These are phyloP conservation scores for Chrysocyon brachyurus DNA, from an alignment of 2,797 vertebrate genomes.

Conservation along the genomic window DNA sequence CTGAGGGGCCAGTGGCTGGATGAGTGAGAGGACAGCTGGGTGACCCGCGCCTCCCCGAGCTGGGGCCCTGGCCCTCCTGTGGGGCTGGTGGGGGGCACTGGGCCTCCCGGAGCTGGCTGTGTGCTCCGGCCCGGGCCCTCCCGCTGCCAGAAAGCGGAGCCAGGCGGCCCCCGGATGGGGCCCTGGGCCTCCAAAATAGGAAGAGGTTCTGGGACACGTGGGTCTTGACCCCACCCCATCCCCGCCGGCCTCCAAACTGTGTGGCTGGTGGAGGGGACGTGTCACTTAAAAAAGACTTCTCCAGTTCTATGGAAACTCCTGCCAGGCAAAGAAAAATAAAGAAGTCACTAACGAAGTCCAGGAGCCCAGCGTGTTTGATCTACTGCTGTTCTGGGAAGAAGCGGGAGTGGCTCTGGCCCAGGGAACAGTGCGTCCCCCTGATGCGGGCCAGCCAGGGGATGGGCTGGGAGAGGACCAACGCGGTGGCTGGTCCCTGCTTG, in stretches of 20 bases:
- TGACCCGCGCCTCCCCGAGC: rapidly evolving
- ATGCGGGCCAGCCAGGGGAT: rapidly evolving
- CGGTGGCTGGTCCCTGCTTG: rapidly evolving
- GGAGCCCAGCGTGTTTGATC: background rate
- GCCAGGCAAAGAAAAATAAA: background rate
- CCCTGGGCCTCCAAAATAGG: background rate
- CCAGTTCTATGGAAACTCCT: constrained; percentile 26
- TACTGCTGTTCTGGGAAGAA: constrained; percentile 44
- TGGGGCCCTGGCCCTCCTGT: rapidly evolving
- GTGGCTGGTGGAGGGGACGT: background rate
- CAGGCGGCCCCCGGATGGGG: rapidly evolving
- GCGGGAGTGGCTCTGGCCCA: background rate
- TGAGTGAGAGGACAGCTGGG: rapidly evolving
- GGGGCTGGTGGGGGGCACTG: rapidly evolving
- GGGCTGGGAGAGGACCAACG: rapidly evolving
- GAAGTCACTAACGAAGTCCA: background rate
- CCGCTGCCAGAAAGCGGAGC: background rate
- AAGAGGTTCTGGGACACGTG: background rate
- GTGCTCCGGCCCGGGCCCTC: background rate
- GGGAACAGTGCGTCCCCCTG: rapidly evolving
- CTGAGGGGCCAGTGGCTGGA: rapidly evolving
- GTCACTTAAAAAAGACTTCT: background rate
- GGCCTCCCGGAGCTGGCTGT: background rate
- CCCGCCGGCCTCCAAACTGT: background rate
- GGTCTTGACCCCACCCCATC: background rate